Conservation (phyloP, 2,888 invertebrate species). For the Bombylius discolor region DNA sequence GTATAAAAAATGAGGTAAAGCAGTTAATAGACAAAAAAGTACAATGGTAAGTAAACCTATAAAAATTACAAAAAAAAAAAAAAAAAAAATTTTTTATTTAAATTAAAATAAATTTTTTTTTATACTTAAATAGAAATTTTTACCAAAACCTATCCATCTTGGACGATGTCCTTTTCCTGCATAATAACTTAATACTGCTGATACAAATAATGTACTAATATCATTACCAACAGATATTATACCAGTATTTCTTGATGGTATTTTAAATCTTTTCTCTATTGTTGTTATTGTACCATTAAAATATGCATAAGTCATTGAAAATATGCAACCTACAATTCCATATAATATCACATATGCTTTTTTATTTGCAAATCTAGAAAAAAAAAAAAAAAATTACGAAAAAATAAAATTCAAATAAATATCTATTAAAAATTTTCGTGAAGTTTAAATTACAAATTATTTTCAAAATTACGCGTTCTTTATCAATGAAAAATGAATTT, state of each 20-base stretch:
- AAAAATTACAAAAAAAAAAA: neutral
- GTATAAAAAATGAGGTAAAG: slow-evolving; percentile 54
- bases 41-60: slow-evolving; percentile 44
- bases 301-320: slow-evolving; percentile 55
- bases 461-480: too few relatives aligned
- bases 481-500: too few relatives aligned
- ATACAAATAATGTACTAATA: slow-evolving; percentile 54
- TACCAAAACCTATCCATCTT: slow-evolving; percentile 53
- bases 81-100: neutral
- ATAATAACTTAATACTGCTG: slow-evolving; percentile 53
- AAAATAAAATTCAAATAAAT: too few relatives aligned
- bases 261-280: slow-evolving; percentile 58
- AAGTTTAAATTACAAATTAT: too few relatives aligned
- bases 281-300: slow-evolving; percentile 64
- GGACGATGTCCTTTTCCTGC: slow-evolving; percentile 59
- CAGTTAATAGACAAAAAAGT: slow-evolving; percentile 51
- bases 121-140: neutral
- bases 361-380: slow-evolving; percentile 34
- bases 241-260: slow-evolving; percentile 56
- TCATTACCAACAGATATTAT: slow-evolving; percentile 62
- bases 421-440: too few relatives aligned
- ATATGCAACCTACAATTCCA: slow-evolving; percentile 53
- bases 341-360: slow-evolving; percentile 44
- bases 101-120: neutral
- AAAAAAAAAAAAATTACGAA: neutral